Conservation (phyloP, 2,888 invertebrate genomes). For the Xestia xanthographa region DNA sequence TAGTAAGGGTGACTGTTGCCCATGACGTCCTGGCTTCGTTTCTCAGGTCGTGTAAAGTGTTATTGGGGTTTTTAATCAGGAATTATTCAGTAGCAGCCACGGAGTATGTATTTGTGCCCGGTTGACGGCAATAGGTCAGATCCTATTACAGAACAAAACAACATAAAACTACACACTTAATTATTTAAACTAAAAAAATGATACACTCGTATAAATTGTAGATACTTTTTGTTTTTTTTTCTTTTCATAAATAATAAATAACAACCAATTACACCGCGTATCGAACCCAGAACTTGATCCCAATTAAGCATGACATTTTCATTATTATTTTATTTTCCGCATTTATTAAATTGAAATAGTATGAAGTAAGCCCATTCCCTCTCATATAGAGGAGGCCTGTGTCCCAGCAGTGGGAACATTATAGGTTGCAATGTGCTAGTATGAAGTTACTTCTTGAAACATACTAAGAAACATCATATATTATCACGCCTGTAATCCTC, state of each 20-base stretch:
- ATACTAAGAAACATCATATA: no score
- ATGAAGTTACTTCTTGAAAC: no score
- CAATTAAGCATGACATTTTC: conserved; percentile 13
- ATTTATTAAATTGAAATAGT: background rate
- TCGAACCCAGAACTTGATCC: background rate
- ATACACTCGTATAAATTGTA: background rate
- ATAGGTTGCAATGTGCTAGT: no score
- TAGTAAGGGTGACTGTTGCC: background rate
- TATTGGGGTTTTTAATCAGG: background rate
- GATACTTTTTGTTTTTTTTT: background rate
- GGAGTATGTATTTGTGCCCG: no score
- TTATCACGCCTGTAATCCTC: no score
- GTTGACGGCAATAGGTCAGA: no score
- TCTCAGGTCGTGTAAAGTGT: background rate
- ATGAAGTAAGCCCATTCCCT: no score
- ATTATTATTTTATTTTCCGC: background rate
- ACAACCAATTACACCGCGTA: background rate
- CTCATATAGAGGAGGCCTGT: no score
- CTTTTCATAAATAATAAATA: background rate
- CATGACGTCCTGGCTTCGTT: background rate
- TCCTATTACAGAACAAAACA: background rate
- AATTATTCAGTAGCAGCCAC: background rate
- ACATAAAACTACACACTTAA: background rate
- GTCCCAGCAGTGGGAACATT: no score
- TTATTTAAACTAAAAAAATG: background rate